Evolutionary conservation across 53 echinoderm and acorn worm genomes (phyloP).

Genomic region (Zoroaster sp.): DNA sequence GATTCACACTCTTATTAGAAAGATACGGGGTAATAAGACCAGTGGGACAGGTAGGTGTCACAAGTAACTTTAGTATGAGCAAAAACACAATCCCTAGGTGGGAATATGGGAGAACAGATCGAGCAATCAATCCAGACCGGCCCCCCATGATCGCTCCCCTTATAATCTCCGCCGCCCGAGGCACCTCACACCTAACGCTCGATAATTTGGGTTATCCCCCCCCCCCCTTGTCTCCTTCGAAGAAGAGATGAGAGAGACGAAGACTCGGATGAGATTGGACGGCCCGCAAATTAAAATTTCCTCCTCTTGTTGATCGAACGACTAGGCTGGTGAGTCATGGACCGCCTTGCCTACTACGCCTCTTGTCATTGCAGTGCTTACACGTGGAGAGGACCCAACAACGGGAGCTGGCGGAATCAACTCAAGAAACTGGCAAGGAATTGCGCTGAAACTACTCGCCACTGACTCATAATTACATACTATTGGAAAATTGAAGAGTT

Average conservation of each 20-base stretch:
- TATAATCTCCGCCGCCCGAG: constrained; percentile 25
- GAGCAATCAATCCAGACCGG: constrained; percentile 13
- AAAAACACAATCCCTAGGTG: constrained; percentile 33
- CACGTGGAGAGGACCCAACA: neutral
- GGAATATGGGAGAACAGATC: constrained; percentile 10
- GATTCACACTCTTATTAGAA: neutral
- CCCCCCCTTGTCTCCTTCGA: constrained; percentile 7
- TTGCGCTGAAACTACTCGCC: neutral
- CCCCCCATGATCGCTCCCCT: neutral
- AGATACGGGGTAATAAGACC: neutral
- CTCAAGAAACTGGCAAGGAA: neutral
- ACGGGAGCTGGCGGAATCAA: neutral
- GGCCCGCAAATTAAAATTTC: constrained; percentile 60
- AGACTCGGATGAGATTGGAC: constrained; percentile 43
- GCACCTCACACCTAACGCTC: constrained; percentile 61
- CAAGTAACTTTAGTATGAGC: constrained; percentile 13
- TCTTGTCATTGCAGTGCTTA: neutral
- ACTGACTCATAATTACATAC: neutral
- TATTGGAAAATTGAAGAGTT: neutral
- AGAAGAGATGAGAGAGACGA: constrained; percentile 14
- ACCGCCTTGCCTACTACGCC: neutral
- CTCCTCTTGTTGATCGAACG: constrained; percentile 53
- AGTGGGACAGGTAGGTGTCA: neutral
- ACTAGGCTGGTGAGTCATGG: constrained; percentile 43
- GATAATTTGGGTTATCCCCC: constrained; percentile 50